Conservation (phyloP, 2,113 vertebrate genomes). For the Sebastes schlegelii region DNA sequence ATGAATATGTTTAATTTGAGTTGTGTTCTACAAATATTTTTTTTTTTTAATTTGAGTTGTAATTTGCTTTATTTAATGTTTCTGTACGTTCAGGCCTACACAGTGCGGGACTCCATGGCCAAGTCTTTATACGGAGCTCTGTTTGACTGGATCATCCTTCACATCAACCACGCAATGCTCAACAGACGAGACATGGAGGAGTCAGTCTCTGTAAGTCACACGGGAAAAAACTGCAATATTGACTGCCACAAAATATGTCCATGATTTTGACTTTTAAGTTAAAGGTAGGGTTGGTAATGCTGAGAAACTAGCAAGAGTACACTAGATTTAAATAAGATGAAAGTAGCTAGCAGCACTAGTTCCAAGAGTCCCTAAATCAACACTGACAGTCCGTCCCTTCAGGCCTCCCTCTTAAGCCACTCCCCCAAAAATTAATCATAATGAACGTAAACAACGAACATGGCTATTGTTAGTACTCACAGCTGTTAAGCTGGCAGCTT, state of each 20-base stretch:
- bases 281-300: too few relatives aligned
- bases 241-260: background rate
- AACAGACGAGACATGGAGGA: conserved; percentile 95
- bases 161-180: conserved; percentile 95
- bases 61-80: background rate
- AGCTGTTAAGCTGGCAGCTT: too few relatives aligned
- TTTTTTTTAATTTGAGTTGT: background rate
- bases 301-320: too few relatives aligned
- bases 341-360: too few relatives aligned
- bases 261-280: background rate
- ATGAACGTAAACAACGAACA: too few relatives aligned
- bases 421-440: too few relatives aligned
- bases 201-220: conserved; percentile 87
- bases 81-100: conserved; percentile 83
- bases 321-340: too few relatives aligned
- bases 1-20: too few relatives aligned
- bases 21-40: background rate
- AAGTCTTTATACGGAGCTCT: conserved; percentile 93
- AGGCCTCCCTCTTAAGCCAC: too few relatives aligned
- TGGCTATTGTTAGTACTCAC: too few relatives aligned
- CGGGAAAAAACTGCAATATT: background rate
- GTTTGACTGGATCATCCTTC: conserved; percentile 96
- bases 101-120: conserved; percentile 94
- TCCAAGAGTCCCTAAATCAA: too few relatives aligned
- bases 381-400: too few relatives aligned